Evolutionary conservation across 2,113 vertebrate species (phyloP), one percentile per base, ranked within the genome.

Genomic region (Egretta garzetta): DNA sequence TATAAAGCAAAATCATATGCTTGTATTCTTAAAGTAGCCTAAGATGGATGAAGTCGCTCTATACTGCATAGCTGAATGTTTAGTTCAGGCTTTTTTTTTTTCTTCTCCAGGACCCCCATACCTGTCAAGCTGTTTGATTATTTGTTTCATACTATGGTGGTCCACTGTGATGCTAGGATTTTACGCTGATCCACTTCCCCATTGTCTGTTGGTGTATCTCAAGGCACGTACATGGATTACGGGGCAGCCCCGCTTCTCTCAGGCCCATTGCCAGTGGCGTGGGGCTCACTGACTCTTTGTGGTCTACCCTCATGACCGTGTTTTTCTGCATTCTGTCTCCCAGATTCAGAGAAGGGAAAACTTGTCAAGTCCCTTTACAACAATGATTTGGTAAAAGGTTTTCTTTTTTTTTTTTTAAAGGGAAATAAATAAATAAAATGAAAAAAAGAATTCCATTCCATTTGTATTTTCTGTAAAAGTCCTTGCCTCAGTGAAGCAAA

Each of bases 391-490:
- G 75, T 80, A 74, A 96, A 91, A 73, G 39, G 30, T 80, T 71
- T 66, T 70, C 4, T 30, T 62, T 72, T 62, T 41, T 55, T 32
- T 35, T 18, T 41, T 60, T 15, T 8, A 17, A 12, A 85, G 95
- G 93, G 84, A 97, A 98, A 98, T 98, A 98, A 98, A 98, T 98
- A 98, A 98, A 98, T 98, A 97, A 97, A 97, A 96, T 39, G 45
- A 96, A 97, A 96, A 97, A 96, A 90, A 90, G 58, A 80, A 93
- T 97, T 97, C 92, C 90, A 91, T 97, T 92, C 96, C 22, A 87
- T 91, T 96, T 89, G 45, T 77, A 77, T 72, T 91, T 96, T 97
- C 62, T 93, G 94, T 52, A 72, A 71, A 91, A 97, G 97, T 97
- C 92, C 93, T 97, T 85, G 62, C 95, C 58, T 83, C n/a, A 27